Evolutionary conservation across 2,797 vertebrate species (phyloP), one percentile per base, ranked within the genome.

Genomic region (Artibeus jamaicensis): DNA sequence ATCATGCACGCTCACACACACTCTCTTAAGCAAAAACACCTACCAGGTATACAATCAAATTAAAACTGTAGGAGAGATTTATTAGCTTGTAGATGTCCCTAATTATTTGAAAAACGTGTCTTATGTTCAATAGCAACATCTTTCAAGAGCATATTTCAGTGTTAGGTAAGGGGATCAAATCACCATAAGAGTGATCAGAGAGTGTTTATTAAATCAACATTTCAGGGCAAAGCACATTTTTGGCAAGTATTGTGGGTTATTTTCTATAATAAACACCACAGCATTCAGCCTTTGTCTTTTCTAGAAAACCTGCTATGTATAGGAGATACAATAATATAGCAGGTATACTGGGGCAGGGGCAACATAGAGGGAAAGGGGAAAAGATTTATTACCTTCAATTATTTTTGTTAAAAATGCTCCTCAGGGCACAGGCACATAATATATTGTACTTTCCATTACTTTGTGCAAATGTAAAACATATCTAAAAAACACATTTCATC

Each of bases 321-420:
- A 91, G 92, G 91, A 98, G 98, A 98, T 96, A 97, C 89, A 97
- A 96, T 96, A 96, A 96, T 96, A 89, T 96, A 98, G 92, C 98
- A 98, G 93, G 97, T 95, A 88, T 92, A 97, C 67, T 79, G 95
- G 93, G 79, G 84, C 79, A 90, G 94, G 96, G 81, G 97, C 73
- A 86, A 89, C 71, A 39, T 10, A 26, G 94, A 94, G 93, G 91
- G 55, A 94, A 86, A 55, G 71, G 95, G 89, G 50, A 55, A n/a
- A 97, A 98, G 98, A 99, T 99, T 99, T 99, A 99, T 91, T 97
- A 97, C 98, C 96, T 98, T 98, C 98, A 98, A 98, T 99, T 98
- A 99, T 98, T 98, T 98, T 97, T 97, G 97, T 98, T 98, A 98
- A 98, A 98, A 98, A 98, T 96, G 97, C 98, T 98, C 98, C 98